Base-by-base conservation (phyloP, 64 coral and sea anemone genomes). In the Actinia equina region DNA sequence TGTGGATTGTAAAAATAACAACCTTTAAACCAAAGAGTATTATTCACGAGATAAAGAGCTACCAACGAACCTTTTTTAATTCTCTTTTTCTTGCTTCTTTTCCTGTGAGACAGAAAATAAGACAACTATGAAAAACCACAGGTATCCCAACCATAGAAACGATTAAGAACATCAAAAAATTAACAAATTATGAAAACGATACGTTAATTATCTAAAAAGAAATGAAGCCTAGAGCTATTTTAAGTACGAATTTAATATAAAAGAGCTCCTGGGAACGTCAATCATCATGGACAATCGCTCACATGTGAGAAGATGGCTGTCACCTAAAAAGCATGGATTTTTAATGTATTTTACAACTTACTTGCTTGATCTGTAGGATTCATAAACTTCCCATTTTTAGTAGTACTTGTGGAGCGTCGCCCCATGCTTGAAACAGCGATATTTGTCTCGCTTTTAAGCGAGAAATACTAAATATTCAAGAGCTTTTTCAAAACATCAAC, bases 361-460 rank as follows among this genome's bases (percentile, higher is more conserved):
- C 96, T 91, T 43, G 96, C 96, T 90, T 98, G 96, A 88, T 98
- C 96, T 44, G 96, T 98, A 7, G 96, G 96, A 79, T 98, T 98
- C 96, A 98, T 98, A 86, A 95, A 98, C 79, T 98, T 98, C 56
- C 96, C 96, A 98, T 93, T 98, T 85, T 98, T 98, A 45, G 96
- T 98, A 62, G 96, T 98, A 60, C 92, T 89, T 59, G 89, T 94
- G 18, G 96, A 98, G 22, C 96, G 87, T 80, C 96, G 71, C 30
- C 96, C 96, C 96, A 98, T 98, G 52, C 77, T 98, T 42, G 17
- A 25, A 52, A 52, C 55, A 18, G 44, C 37, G 63, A 17, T 13
- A 59, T 15, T 41, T 19, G 37, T 26, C 87, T 79, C 52, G 44
- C 67, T 77, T 43, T 17, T 42, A 41, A 54, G 56, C 83, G 83